A percentile compares a stretch with the other conserved stretches of the same genome.
phyloP scores from a whole-genome alignment of 2,888 invertebrate genomes.

The Nipponacmea schrenckii region DNA sequence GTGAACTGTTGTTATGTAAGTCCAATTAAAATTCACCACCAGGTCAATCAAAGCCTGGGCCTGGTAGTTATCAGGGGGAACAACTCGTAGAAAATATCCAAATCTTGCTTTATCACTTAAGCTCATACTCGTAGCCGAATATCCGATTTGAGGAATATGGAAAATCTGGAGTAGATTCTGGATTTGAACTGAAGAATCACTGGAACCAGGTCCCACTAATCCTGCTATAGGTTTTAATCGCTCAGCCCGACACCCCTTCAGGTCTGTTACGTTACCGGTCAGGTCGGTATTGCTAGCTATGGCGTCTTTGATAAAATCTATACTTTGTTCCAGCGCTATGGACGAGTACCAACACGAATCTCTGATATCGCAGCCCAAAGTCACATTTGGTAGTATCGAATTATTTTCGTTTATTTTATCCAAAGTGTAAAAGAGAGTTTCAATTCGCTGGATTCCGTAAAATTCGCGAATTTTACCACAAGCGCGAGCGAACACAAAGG shows the following conservation, averaged over 20 bases:
- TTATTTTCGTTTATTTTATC: constrained; percentile 71
- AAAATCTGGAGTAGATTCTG: constrained; percentile 82
- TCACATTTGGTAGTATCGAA: constrained; percentile 72
- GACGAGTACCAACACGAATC: constrained; percentile 87
- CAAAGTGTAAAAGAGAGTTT: constrained; percentile 68
- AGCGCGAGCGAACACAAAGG: constrained; percentile 64
- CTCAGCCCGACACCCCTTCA: constrained; percentile 22
- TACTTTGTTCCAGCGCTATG: constrained; percentile 81
- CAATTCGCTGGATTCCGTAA: constrained; percentile 81
- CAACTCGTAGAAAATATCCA: constrained; percentile 81
- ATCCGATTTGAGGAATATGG: constrained; percentile 77
- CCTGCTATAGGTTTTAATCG: constrained; percentile 72
- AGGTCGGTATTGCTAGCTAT: constrained; percentile 51
- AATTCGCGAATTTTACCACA: constrained; percentile 78
- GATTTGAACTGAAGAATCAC: constrained; percentile 77
- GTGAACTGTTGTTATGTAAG: constrained; percentile 81
- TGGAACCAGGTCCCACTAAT: constrained; percentile 81
- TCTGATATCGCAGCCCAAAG: constrained; percentile 78
- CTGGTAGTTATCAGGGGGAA: constrained; percentile 82
- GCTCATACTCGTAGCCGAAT: constrained; percentile 81
- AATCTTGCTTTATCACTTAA: constrained; percentile 80
- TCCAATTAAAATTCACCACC: constrained; percentile 74
- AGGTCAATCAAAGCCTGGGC: constrained; percentile 78
- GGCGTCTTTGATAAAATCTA: constrained; percentile 80
- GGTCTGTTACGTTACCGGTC: constrained; percentile 20